Conservation (phyloP, 2,113 vertebrate genomes). For the Neoarius graeffei region DNA sequence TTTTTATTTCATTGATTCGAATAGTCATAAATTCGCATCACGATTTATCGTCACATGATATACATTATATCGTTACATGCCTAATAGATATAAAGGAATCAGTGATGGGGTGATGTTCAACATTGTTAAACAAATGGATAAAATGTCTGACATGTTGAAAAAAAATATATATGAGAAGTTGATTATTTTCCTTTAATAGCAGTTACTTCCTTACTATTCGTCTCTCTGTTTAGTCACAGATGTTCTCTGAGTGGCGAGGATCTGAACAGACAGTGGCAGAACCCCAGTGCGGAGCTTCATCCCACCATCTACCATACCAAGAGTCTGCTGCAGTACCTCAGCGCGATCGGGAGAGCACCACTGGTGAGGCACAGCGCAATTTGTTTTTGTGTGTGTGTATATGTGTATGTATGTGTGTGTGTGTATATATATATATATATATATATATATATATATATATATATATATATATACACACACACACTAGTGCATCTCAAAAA, state of each 20-base stretch:
- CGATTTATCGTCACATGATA: too few relatives aligned
- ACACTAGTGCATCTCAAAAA: too few relatives aligned
- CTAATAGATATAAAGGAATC: too few relatives aligned
- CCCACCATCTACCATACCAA: slow-evolving; percentile 98
- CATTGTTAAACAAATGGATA: too few relatives aligned
- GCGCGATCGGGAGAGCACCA: slow-evolving; percentile 87
- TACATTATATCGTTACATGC: too few relatives aligned
- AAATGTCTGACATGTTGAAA: too few relatives aligned
- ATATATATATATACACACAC: too few relatives aligned
- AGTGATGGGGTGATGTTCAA: too few relatives aligned
- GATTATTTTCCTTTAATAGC: neutral
- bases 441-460: too few relatives aligned
- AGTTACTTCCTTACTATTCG: neutral
- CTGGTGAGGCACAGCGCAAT: slow-evolving; percentile 76
- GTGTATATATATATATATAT: too few relatives aligned
- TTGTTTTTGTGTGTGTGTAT: neutral
- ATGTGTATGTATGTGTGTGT: neutral
- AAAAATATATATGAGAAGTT: neutral
- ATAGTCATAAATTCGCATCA: too few relatives aligned
- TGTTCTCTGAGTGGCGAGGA: slow-evolving; percentile 99
- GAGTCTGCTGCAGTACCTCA: slow-evolving; percentile 93
- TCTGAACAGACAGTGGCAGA: slow-evolving; percentile 98
- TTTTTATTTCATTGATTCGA: too few relatives aligned
- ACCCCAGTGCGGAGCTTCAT: slow-evolving; percentile 89
- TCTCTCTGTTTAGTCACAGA: slow-evolving; percentile 80